These are phyloP conservation scores for Lophura swinhoii DNA, from an alignment of 2,797 vertebrate species.

Conservation along the genomic window DNA sequence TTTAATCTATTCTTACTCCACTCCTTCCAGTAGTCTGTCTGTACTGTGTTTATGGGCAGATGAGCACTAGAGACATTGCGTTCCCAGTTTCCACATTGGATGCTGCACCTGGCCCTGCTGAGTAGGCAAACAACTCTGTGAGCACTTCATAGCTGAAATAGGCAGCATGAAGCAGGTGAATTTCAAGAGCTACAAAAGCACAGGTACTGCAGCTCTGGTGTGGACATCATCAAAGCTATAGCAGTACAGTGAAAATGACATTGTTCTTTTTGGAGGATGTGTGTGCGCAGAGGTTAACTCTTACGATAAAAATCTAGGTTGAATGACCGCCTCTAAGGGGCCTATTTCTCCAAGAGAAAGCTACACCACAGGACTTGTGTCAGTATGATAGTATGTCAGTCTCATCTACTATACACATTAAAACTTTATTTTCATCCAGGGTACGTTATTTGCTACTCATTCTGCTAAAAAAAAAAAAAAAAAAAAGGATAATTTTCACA, in stretches of 20 bases:
- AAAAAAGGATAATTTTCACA: neutral
- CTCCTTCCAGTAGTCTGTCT: neutral
- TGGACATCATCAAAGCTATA: neutral
- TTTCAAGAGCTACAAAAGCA: neutral
- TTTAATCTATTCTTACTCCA: neutral
- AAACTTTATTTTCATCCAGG: neutral
- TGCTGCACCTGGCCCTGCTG: neutral
- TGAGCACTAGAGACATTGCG: neutral
- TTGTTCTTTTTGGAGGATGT: rapidly evolving
- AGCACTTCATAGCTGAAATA: neutral
- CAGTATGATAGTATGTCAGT: rapidly evolving
- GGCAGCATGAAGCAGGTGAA: neutral
- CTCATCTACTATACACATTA: rapidly evolving
- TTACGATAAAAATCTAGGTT: neutral
- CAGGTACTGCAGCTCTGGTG: neutral
- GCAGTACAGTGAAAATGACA: neutral
- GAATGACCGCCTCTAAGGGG: neutral
- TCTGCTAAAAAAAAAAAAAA: neutral
- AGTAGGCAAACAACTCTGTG: neutral
- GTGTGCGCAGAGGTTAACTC: neutral
- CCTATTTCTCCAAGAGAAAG: neutral
- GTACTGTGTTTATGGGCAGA: neutral
- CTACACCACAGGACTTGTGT: rapidly evolving
- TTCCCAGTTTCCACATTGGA: rapidly evolving
- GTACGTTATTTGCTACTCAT: rapidly evolving